Base-by-base conservation (phyloP, 30 jellyfish, hydroid and myxozoan genomes). In the Aurelia aurita complex sp. Pacific region DNA sequence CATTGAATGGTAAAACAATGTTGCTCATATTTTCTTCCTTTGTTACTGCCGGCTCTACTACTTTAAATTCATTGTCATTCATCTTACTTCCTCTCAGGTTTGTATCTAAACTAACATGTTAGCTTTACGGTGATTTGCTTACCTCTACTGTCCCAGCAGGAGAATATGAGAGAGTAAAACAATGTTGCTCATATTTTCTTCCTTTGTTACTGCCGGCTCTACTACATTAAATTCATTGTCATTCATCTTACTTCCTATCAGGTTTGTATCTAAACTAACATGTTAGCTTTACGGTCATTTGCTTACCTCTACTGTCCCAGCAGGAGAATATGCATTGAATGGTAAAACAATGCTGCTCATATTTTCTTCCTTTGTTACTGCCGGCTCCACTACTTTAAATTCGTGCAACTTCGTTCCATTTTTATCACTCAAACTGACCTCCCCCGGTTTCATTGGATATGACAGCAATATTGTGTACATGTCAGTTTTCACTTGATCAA, bases 401-500 rank as follows among this genome's bases (percentile, higher is more conserved):
- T 80, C 6, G n/a, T 55, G 66, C 43, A 82, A 43, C 33, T 29
- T 34, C 1, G 89, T n/a, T 1, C 85, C 90, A 57, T 81, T 75
- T 46, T 42, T 62, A 10, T 29, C 57, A 1, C 36, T 79, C 11
- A 80, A 16, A 15, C 74, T 52, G 15, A 89, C 89, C 11, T 89
- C 66, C 15, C 93, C 97, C 2, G 97, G 97, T 57, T 69, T 78
- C 43, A 16, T 62, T 16, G 97, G 97, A 81, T 89, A 89, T 17
- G 97, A 89, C 61, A 89, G 80, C 65, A 89, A 76, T 9, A 89
- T 71, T 3, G 76, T 89, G 79, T 89, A 89, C 80, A 64, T 85
- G 78, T 89, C 74, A 67, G 60, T 71, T 63, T 81, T 69, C 43
- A 82, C 97, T 60, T 70, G 66, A 68, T 89, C 97, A n/a, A 89